phyloP scores from a whole-genome alignment of 2,888 invertebrate species.

The Poecilus cupreus region DNA sequence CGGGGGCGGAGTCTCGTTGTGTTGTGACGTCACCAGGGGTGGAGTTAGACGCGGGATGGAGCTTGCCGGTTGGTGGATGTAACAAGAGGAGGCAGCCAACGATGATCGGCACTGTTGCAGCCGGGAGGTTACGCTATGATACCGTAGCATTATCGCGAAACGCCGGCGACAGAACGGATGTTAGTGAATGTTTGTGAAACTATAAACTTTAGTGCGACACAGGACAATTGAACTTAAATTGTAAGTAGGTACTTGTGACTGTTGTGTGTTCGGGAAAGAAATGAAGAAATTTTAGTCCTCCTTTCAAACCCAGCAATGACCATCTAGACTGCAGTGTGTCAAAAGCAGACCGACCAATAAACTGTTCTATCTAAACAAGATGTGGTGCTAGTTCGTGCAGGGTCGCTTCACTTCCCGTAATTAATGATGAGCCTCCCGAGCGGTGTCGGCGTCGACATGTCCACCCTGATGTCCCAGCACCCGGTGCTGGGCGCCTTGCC shows the following conservation, averaged over 20 bases:
- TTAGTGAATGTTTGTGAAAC: not conserved
- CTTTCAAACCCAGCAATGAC: too few species aligned
- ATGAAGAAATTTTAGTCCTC: too few species aligned
- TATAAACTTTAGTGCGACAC: constrained; percentile 6
- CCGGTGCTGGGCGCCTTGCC: constrained; percentile 88
- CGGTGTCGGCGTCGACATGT: constrained; percentile 91
- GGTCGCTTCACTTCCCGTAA: too few species aligned
- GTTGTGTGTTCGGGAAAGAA: too few species aligned
- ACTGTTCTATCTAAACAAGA: too few species aligned
- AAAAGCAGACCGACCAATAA: too few species aligned
- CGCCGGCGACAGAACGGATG: not conserved
- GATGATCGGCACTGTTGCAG: constrained; percentile 69
- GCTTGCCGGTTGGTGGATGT: constrained; percentile 68
- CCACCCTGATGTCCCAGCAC: constrained; percentile 89
- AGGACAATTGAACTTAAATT: too few species aligned
- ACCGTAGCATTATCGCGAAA: not conserved
- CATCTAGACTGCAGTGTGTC: too few species aligned
- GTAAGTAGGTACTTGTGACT: too few species aligned
- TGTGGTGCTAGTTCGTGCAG: too few species aligned
- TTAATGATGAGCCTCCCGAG: constrained; percentile 91
- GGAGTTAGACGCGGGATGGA: constrained; percentile 60
- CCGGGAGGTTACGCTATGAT: constrained; percentile 34
- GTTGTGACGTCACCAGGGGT: constrained; percentile 64
- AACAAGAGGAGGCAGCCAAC: constrained; percentile 70
- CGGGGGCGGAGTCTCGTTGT: constrained; percentile 53